Base-by-base conservation (phyloP, 2,888 invertebrate genomes). In the Cephus runcator region DNA sequence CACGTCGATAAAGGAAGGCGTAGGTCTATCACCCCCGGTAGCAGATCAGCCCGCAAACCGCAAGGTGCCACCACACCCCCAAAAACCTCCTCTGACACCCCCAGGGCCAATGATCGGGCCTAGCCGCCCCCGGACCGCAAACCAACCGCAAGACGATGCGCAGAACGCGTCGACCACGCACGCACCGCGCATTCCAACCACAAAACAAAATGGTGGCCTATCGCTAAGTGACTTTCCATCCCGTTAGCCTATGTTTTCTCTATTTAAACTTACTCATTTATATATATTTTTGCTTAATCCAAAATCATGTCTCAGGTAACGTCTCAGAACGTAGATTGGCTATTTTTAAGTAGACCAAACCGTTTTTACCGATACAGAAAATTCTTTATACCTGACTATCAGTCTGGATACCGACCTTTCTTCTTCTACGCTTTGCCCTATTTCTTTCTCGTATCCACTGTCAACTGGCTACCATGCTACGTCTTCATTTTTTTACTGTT, bases 111-210 rank as follows among this genome's bases (percentile, higher is more conserved):
- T 91, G 91, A 91, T 91, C 91, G 88, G 88, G 87, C 90, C 90
- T 89, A 89, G 90, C 89, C 88, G 88, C 88, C 90, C 89, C 89
- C 89, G 88, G 88, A 91, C 91, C 91, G 85, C 91, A 91, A 90
- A 91, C 91, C 91, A 91, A 91, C 91, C 91, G 90, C 91, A 91
- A 91, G 91, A 91, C 91, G 91, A 91, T 91, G 91, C 91, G 91
- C 91, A 91, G 90, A 90, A 89, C 90, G 87, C 85, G 81, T 83
- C 84, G 84, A 82, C 82, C 80, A 82, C 80, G 83, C 79, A 85
- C 84, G 82, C 79, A 85, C 83, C 80, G 86, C 87, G 87, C 87
- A 85, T 82, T 84, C 82, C 87, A 84, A 91, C 91, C 91, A 87
- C 91, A 90, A 90, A 91, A 91, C 91, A 91, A 91, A 91, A 91